Percentiles rank a stretch among this genome's conserved stretches.
phyloP scores from a whole-genome alignment of 1,140 invertebrate species.

The Dendrolimus kikuchii region DNA sequence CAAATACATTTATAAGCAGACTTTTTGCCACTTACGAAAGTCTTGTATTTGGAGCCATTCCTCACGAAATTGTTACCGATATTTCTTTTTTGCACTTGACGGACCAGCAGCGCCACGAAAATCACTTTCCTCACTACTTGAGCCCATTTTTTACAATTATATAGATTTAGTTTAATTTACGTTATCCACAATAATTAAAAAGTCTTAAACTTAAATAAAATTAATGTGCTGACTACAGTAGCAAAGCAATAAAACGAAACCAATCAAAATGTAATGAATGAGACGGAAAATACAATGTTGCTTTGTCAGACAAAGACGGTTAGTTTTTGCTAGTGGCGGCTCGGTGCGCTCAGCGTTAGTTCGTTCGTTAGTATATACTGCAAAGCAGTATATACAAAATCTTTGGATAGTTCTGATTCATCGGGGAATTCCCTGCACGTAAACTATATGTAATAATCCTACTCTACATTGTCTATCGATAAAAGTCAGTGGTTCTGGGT shows the following conservation, averaged over 20 bases:
- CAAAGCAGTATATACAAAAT: too few species aligned
- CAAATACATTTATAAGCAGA: conserved; percentile 2
- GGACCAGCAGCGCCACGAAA: too few species aligned
- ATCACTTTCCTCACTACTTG: too few species aligned
- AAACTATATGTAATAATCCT: not conserved
- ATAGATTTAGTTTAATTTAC: too few species aligned
- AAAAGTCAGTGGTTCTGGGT: conserved; percentile 1
- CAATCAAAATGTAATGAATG: conserved; percentile 1
- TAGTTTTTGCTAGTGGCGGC: not conserved
- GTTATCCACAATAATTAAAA: too few species aligned
- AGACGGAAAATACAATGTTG: conserved; percentile 1
- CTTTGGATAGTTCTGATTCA: not conserved
- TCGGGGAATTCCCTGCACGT: conserved; percentile 1
- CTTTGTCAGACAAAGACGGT: conserved; percentile 1
- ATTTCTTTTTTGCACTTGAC: too few species aligned
- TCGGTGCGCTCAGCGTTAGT: not conserved
- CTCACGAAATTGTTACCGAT: too few species aligned
- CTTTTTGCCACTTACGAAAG: not conserved
- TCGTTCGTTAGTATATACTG: too few species aligned
- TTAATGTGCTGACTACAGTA: too few species aligned
- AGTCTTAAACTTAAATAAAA: too few species aligned
- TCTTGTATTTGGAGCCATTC: conserved; percentile 3
- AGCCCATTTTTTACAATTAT: too few species aligned
- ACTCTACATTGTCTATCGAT: conserved; percentile 1
- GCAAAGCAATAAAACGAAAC: conserved; percentile 4